phyloP scores from a whole-genome alignment of 2,797 vertebrate species.

The Tokudaia tokunoshimensis region DNA sequence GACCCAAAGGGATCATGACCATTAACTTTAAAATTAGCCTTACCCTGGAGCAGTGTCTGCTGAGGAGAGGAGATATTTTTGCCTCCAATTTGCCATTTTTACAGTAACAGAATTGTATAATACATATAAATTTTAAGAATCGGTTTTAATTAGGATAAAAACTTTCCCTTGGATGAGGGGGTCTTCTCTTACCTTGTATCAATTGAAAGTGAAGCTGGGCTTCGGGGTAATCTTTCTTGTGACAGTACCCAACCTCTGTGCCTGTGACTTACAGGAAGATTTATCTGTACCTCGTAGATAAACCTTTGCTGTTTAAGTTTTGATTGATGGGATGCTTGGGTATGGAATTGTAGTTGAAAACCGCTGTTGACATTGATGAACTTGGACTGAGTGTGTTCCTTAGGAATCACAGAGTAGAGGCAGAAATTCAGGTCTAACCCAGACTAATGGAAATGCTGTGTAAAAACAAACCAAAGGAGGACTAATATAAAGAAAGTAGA shows the following conservation, averaged over 20 bases:
- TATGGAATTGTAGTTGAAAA: not conserved
- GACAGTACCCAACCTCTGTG: not conserved
- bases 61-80: not conserved
- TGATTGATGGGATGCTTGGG: not conserved
- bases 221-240: not conserved
- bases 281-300: not conserved
- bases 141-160: not conserved
- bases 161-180: not conserved
- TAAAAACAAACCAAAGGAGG: not conserved
- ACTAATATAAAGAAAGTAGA: not conserved
- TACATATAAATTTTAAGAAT: not conserved
- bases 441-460: not conserved
- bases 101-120: not conserved
- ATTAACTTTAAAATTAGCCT: not conserved
- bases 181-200: not conserved
- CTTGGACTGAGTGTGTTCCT: not conserved
- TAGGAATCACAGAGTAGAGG: not conserved
- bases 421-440: not conserved
- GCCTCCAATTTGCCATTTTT: not conserved
- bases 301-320: not conserved
- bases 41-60: not conserved
- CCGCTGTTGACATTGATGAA: not conserved
- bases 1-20: not conserved
- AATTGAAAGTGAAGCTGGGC: not conserved
- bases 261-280: not conserved